Evolutionary conservation across 2,888 invertebrate genomes (phyloP).

Genomic region (Craniophora ligustri): DNA sequence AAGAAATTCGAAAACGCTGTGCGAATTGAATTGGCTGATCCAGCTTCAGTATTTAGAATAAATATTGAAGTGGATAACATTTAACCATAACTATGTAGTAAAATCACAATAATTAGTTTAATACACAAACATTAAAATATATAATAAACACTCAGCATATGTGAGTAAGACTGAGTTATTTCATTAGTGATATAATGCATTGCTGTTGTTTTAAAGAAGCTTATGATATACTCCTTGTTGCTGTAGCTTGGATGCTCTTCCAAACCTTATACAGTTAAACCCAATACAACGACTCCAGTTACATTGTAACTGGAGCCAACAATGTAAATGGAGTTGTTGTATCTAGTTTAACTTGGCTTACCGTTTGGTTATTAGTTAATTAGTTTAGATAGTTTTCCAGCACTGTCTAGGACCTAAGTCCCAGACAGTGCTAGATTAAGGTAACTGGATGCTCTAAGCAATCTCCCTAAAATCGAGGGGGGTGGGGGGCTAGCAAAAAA

Average conservation of each 20-base stretch:
- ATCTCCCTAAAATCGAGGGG: too few species aligned
- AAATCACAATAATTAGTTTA: constrained; percentile 11
- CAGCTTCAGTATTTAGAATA: constrained; percentile 92
- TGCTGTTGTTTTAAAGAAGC: constrained; percentile 23
- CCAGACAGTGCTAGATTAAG: too few species aligned
- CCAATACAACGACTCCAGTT: too few species aligned
- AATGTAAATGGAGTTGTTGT: too few species aligned
- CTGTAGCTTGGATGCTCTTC: too few species aligned
- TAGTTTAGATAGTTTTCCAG: too few species aligned
- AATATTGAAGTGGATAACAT: constrained; percentile 92
- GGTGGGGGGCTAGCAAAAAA: too few species aligned
- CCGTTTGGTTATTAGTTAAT: too few species aligned
- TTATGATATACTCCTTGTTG: constrained; percentile 1
- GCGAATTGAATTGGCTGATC: constrained; percentile 90
- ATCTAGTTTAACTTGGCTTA: too few species aligned
- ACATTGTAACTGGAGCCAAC: too few species aligned
- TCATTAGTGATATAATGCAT: constrained; percentile 29
- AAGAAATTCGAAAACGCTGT: constrained; percentile 95
- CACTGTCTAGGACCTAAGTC: too few species aligned
- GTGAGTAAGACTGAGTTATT: constrained; percentile 38
- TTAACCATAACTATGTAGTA: constrained; percentile 50
- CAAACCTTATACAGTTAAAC: background rate
- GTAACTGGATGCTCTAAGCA: too few species aligned
- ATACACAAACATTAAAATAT: constrained; percentile 18
- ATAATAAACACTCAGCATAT: constrained; percentile 30